These are phyloP conservation scores for Drosophila sturtevanti DNA, from an alignment of 1,140 invertebrate genomes.

Conservation along the genomic window DNA sequence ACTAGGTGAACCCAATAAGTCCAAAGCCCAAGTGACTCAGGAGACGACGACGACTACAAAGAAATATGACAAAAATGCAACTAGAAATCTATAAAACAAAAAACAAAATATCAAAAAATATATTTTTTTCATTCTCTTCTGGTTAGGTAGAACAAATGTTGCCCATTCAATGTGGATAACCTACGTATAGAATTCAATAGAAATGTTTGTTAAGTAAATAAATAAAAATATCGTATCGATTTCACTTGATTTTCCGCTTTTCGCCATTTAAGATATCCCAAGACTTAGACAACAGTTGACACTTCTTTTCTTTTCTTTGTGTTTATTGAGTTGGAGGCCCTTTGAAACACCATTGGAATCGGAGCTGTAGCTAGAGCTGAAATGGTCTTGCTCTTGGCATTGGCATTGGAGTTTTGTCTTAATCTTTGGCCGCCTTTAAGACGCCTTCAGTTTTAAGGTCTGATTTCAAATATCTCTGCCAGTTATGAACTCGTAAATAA, in stretches of 20 bases:
- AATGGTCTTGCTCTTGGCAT: neutral
- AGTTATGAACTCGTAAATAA: constrained; percentile 79
- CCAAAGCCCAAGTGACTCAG: constrained; percentile 63
- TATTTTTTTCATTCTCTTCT: constrained; percentile 38
- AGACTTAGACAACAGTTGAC: constrained; percentile 24
- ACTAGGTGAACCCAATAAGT: constrained; percentile 29
- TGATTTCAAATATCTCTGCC: constrained; percentile 50
- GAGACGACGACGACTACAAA: constrained; percentile 3
- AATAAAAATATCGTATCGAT: constrained; percentile 63
- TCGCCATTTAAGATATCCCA: constrained; percentile 44
- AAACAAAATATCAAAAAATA: constrained; percentile 71
- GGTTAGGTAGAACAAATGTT: constrained; percentile 44
- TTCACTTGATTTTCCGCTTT: constrained; percentile 62
- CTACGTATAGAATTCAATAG: constrained; percentile 62
- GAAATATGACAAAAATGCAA: constrained; percentile 53
- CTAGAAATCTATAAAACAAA: constrained; percentile 67
- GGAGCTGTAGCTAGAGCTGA: neutral
- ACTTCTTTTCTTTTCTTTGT: neutral
- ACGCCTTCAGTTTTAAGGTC: constrained; percentile 15
- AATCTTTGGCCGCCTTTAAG: constrained; percentile 18
- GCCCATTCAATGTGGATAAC: constrained; percentile 50
- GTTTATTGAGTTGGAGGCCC: constrained; percentile 21
- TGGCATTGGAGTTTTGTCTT: constrained; percentile 29
- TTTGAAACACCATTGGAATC: neutral
- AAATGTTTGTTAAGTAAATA: constrained; percentile 50